Percentiles rank a stretch among this genome's conserved stretches.
Conservation (phyloP, 2,113 vertebrate species). For the Pycnonotus jocosus region DNA sequence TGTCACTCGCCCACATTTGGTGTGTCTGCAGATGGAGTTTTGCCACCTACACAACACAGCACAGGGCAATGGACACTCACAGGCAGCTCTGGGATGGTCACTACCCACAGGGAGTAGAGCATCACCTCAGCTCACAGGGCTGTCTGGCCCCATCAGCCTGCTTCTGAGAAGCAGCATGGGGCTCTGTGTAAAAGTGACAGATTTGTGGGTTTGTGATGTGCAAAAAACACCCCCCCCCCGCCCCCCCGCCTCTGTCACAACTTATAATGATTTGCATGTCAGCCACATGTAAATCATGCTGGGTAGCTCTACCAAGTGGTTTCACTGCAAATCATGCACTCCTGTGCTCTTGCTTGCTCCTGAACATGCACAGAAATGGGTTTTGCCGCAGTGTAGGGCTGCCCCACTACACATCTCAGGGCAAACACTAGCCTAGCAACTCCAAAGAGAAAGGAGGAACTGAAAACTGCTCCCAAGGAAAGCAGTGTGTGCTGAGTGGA, state of each 20-base stretch:
- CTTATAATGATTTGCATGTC: background rate
- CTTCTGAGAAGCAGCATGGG: fast-evolving
- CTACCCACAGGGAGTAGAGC: background rate
- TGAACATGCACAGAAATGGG: fast-evolving
- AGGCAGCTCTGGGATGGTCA: fast-evolving
- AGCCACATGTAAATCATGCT: background rate
- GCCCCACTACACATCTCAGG: fast-evolving
- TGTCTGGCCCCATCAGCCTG: too few relatives aligned
- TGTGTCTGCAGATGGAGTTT: fast-evolving
- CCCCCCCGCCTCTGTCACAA: background rate
- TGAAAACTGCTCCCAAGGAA: background rate
- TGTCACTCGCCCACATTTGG: fast-evolving
- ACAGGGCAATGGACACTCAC: background rate
- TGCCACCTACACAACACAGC: fast-evolving
- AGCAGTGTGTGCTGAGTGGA: background rate
- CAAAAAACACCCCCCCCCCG: background rate
- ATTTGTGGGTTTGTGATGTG: background rate
- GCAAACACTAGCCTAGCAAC: background rate
- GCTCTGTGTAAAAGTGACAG: background rate
- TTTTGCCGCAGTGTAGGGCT: background rate
- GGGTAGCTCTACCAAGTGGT: background rate
- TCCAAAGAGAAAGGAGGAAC: background rate
- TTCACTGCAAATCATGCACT: background rate
- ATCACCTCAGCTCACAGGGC: fast-evolving
- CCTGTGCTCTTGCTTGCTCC: background rate